Evolutionary conservation across 2,797 vertebrate species (phyloP).

Genomic region (Dendrocincla fuliginosa): DNA sequence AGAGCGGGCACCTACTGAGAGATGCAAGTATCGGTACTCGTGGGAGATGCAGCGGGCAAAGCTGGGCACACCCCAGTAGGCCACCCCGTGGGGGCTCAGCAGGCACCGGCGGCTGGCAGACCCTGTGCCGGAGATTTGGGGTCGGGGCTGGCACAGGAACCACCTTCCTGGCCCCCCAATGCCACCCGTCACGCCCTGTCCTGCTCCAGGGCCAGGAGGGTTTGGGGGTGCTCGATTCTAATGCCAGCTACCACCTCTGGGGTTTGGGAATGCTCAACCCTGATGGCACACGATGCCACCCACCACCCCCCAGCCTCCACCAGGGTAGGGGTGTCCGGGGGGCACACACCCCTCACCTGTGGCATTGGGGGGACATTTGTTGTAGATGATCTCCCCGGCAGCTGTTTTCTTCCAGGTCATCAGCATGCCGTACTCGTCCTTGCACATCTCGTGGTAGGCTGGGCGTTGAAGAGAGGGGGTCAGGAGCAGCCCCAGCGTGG

Average conservation of each 20-base stretch:
- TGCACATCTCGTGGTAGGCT: slow-evolving; percentile 96
- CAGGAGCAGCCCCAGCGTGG: background rate
- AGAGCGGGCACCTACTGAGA: slow-evolving; percentile 88
- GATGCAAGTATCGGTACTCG: slow-evolving; percentile 95
- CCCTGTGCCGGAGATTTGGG: slow-evolving; percentile 68
- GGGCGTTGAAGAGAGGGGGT: background rate
- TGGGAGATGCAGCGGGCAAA: slow-evolving; percentile 98
- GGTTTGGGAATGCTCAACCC: background rate
- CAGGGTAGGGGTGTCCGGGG: accelerated
- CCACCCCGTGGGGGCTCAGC: slow-evolving; percentile 94
- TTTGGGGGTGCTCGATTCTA: background rate
- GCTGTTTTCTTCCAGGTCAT: slow-evolving; percentile 96
- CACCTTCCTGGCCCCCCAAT: accelerated
- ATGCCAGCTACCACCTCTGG: background rate
- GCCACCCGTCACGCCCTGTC: accelerated
- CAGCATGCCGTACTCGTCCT: slow-evolving; percentile 87
- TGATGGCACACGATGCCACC: background rate
- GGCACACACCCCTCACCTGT: slow-evolving; percentile 81
- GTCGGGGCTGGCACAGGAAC: accelerated
- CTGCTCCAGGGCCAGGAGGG: background rate
- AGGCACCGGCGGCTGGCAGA: slow-evolving; percentile 98
- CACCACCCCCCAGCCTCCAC: accelerated
- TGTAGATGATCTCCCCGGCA: slow-evolving; percentile 94
- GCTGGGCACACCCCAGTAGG: slow-evolving; percentile 97
- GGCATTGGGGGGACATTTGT: slow-evolving; percentile 96